Conservation (phyloP, 2,113 vertebrate species). For the Archocentrus centrarchus region DNA sequence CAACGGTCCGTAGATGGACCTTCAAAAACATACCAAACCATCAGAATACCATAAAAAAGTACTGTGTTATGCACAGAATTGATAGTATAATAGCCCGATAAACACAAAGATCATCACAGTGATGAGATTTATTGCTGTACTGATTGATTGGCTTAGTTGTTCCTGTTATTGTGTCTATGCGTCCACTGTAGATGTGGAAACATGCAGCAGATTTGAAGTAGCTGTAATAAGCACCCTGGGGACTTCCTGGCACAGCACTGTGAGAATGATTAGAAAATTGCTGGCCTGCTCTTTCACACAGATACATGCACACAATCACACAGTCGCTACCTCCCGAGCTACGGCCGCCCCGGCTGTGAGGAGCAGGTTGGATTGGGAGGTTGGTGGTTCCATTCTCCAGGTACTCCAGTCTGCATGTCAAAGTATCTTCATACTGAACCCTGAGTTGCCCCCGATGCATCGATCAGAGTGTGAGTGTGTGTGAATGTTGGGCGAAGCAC, state of each 20-base stretch:
- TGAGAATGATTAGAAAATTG: slow-evolving; percentile 15
- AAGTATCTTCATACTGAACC: neutral
- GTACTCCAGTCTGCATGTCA: neutral
- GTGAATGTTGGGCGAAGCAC: neutral
- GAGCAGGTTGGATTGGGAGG: neutral
- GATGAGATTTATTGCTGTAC: neutral
- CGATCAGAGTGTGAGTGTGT: neutral
- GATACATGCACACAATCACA: neutral
- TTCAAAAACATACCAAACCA: too few relatives aligned
- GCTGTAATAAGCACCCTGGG: slow-evolving; percentile 5
- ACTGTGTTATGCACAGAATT: accelerated
- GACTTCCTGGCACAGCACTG: neutral
- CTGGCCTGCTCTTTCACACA: neutral
- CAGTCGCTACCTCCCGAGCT: neutral
- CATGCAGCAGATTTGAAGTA: neutral
- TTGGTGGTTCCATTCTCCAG: neutral
- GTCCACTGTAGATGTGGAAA: neutral
- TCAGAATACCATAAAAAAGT: neutral
- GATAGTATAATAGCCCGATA: neutral
- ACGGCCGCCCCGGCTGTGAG: neutral
- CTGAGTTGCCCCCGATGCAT: neutral
- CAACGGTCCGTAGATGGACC: neutral
- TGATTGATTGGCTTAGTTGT: neutral
- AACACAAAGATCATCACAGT: neutral
- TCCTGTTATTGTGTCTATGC: neutral